These are phyloP conservation scores for Drosophila punjabiensis DNA, from an alignment of 1,140 invertebrate species.

Conservation along the genomic window DNA sequence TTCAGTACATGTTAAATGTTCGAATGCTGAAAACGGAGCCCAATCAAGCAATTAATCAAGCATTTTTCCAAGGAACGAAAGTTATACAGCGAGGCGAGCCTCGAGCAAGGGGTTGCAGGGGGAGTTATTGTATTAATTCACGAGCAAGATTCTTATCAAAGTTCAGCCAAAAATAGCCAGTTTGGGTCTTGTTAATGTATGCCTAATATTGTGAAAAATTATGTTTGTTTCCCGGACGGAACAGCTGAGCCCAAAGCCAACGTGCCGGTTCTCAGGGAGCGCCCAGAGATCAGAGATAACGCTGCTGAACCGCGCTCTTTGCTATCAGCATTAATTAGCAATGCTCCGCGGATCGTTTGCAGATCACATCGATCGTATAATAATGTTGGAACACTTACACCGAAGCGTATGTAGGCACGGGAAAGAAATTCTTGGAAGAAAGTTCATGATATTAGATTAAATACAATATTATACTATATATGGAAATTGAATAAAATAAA, in stretches of 20 bases:
- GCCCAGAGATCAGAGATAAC: conserved; percentile 21
- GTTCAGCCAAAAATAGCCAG: conserved; percentile 29
- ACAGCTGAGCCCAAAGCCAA: conserved; percentile 35
- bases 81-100: not conserved
- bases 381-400: conserved; percentile 6
- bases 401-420: not conserved
- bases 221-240: conserved; percentile 27
- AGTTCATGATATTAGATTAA: not conserved
- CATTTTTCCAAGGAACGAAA: conserved; percentile 14
- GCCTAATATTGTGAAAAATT: conserved; percentile 31
- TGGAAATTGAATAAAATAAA: no score
- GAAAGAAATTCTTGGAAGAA: not conserved
- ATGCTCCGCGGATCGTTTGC: conserved; percentile 40
- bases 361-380: conserved; percentile 37
- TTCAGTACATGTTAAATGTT: conserved; percentile 49
- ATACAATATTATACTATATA: not conserved
- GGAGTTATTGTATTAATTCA: conserved; percentile 14
- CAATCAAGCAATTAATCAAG: conserved; percentile 43
- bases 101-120: conserved; percentile 16
- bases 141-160: conserved; percentile 27
- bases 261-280: conserved; percentile 38
- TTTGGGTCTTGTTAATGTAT: conserved; percentile 17
- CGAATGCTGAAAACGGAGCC: conserved; percentile 44
- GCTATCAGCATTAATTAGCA: conserved; percentile 52
- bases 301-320: conserved; percentile 21